Percentiles rank a stretch among this genome's conserved stretches.
phyloP scores from a whole-genome alignment of 2,113 vertebrate species.

The Ptyas mucosa region DNA sequence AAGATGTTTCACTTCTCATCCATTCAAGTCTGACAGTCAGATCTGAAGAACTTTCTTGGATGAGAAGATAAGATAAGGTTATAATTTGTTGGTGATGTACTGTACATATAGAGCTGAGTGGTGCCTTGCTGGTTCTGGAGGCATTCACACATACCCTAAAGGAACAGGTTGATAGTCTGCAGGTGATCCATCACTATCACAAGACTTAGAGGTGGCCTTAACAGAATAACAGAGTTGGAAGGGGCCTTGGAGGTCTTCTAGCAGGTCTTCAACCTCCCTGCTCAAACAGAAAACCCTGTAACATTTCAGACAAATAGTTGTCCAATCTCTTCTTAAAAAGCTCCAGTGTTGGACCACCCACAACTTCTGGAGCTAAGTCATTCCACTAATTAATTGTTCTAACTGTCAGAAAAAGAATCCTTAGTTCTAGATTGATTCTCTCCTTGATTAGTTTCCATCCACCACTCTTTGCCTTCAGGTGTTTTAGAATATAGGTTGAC shows the following conservation, averaged over 20 bases:
- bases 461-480: neutral
- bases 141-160: neutral
- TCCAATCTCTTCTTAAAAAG: too few species aligned
- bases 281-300: too few species aligned
- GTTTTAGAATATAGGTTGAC: too few species aligned
- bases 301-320: too few species aligned
- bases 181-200: neutral
- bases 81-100: neutral
- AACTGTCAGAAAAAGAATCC: neutral
- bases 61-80: neutral
- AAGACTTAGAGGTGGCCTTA: neutral
- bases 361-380: too few species aligned
- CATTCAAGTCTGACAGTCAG: neutral
- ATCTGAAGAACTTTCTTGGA: neutral
- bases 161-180: neutral
- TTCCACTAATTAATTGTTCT: neutral
- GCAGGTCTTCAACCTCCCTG: neutral
- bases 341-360: too few species aligned
- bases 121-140: neutral
- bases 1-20: too few species aligned
- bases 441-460: neutral
- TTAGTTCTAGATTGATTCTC: neutral
- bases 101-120: neutral
- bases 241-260: neutral
- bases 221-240: neutral